Conservation (phyloP, 2,797 vertebrate species). For the Lepilemur ruficaudatus region DNA sequence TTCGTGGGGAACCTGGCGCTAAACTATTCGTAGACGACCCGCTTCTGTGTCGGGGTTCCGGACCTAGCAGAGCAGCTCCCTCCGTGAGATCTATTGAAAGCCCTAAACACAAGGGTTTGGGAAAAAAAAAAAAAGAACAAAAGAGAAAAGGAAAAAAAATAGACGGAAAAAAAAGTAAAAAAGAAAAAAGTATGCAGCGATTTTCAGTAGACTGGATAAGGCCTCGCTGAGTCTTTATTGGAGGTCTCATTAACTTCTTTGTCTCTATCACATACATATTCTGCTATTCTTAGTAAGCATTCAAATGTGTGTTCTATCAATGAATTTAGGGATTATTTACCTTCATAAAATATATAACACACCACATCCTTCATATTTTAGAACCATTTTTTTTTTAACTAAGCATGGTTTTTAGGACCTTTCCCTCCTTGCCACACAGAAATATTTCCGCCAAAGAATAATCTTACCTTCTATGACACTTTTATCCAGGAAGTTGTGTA, state of each 20-base stretch:
- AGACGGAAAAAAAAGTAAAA: too few species aligned
- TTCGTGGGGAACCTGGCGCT: background rate
- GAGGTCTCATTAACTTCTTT: background rate
- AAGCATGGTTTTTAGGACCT: background rate
- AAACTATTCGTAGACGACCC: background rate
- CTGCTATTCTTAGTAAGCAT: background rate
- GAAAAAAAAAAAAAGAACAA: too few species aligned
- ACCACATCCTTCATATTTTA: background rate
- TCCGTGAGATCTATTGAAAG: background rate
- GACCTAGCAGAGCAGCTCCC: background rate
- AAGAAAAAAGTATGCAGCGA: background rate
- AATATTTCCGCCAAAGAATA: slow-evolving; percentile 16
- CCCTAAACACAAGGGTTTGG: too few species aligned
- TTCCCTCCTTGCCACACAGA: background rate
- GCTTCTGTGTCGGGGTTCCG: background rate
- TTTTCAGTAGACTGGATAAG: background rate
- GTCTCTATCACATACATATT: background rate
- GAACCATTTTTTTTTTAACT: background rate
- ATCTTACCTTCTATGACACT: slow-evolving; percentile 95
- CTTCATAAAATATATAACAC: background rate
- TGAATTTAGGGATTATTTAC: background rate
- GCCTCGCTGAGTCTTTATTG: background rate
- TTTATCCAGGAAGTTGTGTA: slow-evolving; percentile 97
- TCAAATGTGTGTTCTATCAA: background rate
- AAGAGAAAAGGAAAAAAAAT: too few species aligned